Conservation (phyloP, 2,113 vertebrate genomes). For the Holacanthus passer region DNA sequence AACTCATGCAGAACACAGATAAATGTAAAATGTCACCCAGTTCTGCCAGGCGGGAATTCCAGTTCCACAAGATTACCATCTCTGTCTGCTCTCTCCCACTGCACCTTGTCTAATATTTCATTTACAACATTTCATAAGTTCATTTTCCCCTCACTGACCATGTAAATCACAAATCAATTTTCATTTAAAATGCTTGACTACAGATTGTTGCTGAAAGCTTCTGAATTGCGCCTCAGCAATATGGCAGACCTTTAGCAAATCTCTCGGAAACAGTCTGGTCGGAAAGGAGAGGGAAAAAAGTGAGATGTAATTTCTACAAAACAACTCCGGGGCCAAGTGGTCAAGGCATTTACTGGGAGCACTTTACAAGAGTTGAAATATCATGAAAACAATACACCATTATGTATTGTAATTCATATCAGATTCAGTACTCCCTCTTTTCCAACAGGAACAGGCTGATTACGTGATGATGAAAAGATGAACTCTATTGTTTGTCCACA, state of each 20-base stretch:
- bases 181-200: slow-evolving; percentile 98
- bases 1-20: slow-evolving; percentile 99
- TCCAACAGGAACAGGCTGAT: slow-evolving; percentile 34
- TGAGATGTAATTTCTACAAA: slow-evolving; percentile 74
- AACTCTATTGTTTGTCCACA: slow-evolving; percentile 41
- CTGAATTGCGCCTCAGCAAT: slow-evolving; percentile 88
- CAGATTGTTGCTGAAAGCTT: slow-evolving; percentile 95
- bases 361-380: slow-evolving; percentile 66
- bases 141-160: slow-evolving; percentile 99
- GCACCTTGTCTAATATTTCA: slow-evolving; percentile 98
- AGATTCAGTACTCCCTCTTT: slow-evolving; percentile 9
- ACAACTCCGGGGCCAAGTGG: slow-evolving; percentile 72
- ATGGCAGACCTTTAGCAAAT: slow-evolving; percentile 87
- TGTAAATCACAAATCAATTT: slow-evolving; percentile 99
- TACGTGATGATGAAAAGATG: slow-evolving; percentile 42
- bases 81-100: slow-evolving; percentile 90
- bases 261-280: slow-evolving; percentile 67
- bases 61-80: slow-evolving; percentile 98
- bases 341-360: slow-evolving; percentile 71
- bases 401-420: slow-evolving; percentile 46
- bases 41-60: slow-evolving; percentile 97
- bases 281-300: slow-evolving; percentile 54
- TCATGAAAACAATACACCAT: slow-evolving; percentile 60
- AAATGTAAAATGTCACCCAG: slow-evolving; percentile 99
- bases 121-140: slow-evolving; percentile 98